Base-by-base conservation (phyloP, 1,140 invertebrate genomes). In the Tribolium castaneum region DNA sequence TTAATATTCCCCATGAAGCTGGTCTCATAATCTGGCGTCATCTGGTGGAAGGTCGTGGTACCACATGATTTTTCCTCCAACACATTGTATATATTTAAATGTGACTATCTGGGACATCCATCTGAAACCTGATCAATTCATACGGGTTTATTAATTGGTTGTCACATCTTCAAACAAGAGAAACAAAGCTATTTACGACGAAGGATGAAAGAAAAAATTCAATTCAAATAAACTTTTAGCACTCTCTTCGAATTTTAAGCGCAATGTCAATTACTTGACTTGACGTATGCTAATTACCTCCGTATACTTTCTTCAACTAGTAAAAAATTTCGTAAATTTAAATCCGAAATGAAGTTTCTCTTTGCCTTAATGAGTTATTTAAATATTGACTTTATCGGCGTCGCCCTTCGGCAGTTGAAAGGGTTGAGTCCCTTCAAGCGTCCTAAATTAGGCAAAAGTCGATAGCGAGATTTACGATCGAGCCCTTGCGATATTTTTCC, bases 391-490 rank as follows among this genome's bases (percentile, higher is more conserved):
- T 30, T 30, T 5, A 30, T 2, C 3, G 1, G 0, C 3, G 25
- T 30, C 6, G 1, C 4, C 25, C 25, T 30, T 59, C 16, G n/a
- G 13, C 19, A 34, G 25, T 70, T 70, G 34, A 70, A 70, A 70
- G 66, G 66, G 66, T 70, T 39, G 66, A 35, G 13, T 45, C 54
- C 54, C 54, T 59, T 22, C 16, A 19, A 19, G 16, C 16, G 16
- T 19, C 16, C 6, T 1, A 59, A 59, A 59, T 59, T 59, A 59
- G 22, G 54, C 54, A 59, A 30, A 25, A 19, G 54, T 25, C 54
- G 54, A 59, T 45, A 59, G 7, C 19, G 54, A 59, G 54, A 59
- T 59, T 59, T 59, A 59, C 25, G 13, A 59, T 30, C 54, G 54
- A 25, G 7, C 6, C 16, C 22, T 5, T 7, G 16, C 59, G n/a